Conservation (phyloP, 2,888 invertebrate genomes). For the Mechanitis mazaeus region DNA sequence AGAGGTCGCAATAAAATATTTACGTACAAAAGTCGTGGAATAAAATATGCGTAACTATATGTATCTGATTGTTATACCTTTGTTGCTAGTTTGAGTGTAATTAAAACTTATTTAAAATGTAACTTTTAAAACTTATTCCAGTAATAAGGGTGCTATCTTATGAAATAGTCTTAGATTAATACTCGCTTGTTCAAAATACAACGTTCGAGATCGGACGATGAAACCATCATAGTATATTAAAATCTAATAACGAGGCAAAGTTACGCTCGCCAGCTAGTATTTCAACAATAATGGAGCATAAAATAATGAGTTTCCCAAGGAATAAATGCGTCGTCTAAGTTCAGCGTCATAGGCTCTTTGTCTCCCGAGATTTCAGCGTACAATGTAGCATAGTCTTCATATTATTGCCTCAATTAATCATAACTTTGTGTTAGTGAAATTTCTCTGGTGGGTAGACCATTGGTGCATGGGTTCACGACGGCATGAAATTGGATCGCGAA, state of each 20-base stretch:
- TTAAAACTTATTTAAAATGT: not conserved
- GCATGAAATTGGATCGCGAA: slow-evolving; percentile 73
- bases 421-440: slow-evolving; percentile 74
- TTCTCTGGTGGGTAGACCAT: slow-evolving; percentile 62
- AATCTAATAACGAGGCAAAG: not conserved
- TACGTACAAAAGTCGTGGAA: slow-evolving; percentile 17
- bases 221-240: not conserved
- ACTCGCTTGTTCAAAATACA: no score
- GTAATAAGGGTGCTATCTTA: not conserved
- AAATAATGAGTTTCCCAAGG: slow-evolving; percentile 22
- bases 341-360: slow-evolving; percentile 33
- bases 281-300: slow-evolving; percentile 11
- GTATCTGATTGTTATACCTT: not conserved
- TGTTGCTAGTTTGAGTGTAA: not conserved
- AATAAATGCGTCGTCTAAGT: slow-evolving; percentile 29
- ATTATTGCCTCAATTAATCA: slow-evolving; percentile 75
- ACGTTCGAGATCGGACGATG: not conserved
- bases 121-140: no score
- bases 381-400: slow-evolving; percentile 58
- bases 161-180: not conserved
- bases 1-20: slow-evolving; percentile 26
- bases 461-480: slow-evolving; percentile 69
- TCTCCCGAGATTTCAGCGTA: slow-evolving; percentile 37
- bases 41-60: slow-evolving; percentile 10
- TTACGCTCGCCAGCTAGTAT: not conserved